A percentile compares a stretch with the other conserved stretches of the same genome.
phyloP scores from a whole-genome alignment of 64 coral and sea anemone genomes.

The Montipora foliosa region DNA sequence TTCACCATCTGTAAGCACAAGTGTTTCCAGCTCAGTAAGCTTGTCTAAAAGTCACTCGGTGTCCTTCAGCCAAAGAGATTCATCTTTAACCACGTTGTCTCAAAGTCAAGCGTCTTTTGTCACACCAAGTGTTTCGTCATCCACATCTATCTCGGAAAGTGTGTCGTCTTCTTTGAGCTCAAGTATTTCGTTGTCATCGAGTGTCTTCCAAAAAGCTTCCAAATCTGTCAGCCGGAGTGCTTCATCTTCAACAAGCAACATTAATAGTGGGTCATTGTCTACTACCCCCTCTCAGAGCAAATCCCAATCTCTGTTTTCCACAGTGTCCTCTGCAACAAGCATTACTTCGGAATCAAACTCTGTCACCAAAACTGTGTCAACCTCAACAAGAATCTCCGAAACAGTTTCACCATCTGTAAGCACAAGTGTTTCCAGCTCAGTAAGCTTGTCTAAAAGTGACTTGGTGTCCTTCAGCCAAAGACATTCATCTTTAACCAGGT shows the following conservation, averaged over 20 bases:
- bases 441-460: not conserved
- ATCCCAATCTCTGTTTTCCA: not conserved
- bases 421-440: not conserved
- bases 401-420: not conserved
- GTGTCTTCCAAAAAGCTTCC: not conserved
- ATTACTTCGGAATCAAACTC: not conserved
- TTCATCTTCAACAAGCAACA: not conserved
- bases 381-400: not conserved
- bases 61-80: no score
- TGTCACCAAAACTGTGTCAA: not conserved
- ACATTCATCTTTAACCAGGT: not conserved
- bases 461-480: not conserved
- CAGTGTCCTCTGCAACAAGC: not conserved
- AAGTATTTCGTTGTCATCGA: not conserved
- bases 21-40: no score
- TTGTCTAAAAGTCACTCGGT: no score
- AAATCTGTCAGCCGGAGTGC: not conserved
- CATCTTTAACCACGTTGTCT: no score
- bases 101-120: not conserved
- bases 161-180: not conserved
- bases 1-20: no score
- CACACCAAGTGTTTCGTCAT: not conserved
- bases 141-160: no score
- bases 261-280: not conserved
- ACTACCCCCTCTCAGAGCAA: not conserved